These are phyloP conservation scores for Aradus depressus DNA, from an alignment of 2,888 invertebrate species.

Conservation along the genomic window DNA sequence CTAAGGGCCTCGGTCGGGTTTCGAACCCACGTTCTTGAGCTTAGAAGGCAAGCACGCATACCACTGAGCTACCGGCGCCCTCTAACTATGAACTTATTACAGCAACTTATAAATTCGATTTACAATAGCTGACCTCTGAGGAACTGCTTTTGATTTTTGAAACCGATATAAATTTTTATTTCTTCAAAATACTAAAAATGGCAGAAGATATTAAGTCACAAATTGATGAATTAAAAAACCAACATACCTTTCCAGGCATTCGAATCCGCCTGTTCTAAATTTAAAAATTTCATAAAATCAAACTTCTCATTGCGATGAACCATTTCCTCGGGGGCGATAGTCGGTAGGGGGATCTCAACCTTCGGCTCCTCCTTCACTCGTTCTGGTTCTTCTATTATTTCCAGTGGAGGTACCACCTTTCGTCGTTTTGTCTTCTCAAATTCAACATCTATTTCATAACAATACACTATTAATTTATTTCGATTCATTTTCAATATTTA, in stretches of 20 bases:
- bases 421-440: slow-evolving; percentile 44
- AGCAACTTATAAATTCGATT: no score
- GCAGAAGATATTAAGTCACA: no score
- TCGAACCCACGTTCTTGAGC: no score
- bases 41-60: no score
- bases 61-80: no score
- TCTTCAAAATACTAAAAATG: no score
- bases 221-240: no score
- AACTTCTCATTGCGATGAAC: slow-evolving; percentile 13
- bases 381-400: slow-evolving; percentile 35
- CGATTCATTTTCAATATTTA: background rate
- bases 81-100: no score
- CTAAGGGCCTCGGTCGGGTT: no score
- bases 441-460: slow-evolving; percentile 42
- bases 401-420: slow-evolving; percentile 40
- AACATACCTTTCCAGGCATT: slow-evolving; percentile 1
- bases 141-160: no score
- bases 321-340: slow-evolving; percentile 40
- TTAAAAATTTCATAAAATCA: slow-evolving; percentile 18
- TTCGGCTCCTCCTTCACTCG: slow-evolving; percentile 31
- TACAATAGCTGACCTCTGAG: no score
- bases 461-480: slow-evolving; percentile 15
- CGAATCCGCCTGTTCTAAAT: slow-evolving; percentile 5
- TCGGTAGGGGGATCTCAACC: slow-evolving; percentile 39
- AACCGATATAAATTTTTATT: no score